A percentile compares a stretch with the other conserved stretches of the same genome.
These are phyloP conservation scores for Hippopotamyrus pictus DNA, from an alignment of 2,797 vertebrate species.

Conservation along the genomic window DNA sequence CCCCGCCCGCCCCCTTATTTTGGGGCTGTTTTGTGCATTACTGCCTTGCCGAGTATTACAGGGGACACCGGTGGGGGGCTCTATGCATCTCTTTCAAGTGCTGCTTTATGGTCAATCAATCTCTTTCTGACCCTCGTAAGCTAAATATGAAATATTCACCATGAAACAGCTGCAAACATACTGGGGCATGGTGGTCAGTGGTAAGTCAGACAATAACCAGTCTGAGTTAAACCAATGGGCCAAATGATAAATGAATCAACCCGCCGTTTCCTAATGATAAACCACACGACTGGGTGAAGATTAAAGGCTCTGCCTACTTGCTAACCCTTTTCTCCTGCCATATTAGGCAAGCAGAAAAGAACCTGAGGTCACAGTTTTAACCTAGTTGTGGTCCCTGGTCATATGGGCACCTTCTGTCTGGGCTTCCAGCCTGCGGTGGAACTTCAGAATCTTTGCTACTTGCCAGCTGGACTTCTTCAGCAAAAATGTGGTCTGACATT, in stretches of 20 bases:
- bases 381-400: constrained; percentile 47
- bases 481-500: not conserved
- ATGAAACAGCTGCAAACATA: not conserved
- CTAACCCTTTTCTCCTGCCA: constrained; percentile 29
- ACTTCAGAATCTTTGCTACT: not conserved
- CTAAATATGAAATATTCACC: not conserved
- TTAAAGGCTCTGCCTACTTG: constrained; percentile 30
- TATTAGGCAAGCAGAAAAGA: constrained; percentile 37
- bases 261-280: constrained; percentile 38
- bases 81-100: not conserved
- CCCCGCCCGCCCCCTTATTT: not conserved
- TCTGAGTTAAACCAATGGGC: constrained; percentile 38
- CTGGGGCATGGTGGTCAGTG: constrained; percentile 29
- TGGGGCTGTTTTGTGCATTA: not conserved
- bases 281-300: constrained; percentile 19
- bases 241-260: constrained; percentile 31
- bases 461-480: not conserved
- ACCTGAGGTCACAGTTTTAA: constrained; percentile 45
- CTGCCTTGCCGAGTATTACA: not conserved
- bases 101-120: not conserved
- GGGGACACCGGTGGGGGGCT: not conserved
- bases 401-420: constrained; percentile 19
- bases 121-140: not conserved
- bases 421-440: not conserved
- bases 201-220: constrained; percentile 26